A percentile compares a stretch with the other conserved stretches of the same genome.
Evolutionary conservation across 1,140 invertebrate species (phyloP).

Genomic region (Muscidifurax raptorellus): DNA sequence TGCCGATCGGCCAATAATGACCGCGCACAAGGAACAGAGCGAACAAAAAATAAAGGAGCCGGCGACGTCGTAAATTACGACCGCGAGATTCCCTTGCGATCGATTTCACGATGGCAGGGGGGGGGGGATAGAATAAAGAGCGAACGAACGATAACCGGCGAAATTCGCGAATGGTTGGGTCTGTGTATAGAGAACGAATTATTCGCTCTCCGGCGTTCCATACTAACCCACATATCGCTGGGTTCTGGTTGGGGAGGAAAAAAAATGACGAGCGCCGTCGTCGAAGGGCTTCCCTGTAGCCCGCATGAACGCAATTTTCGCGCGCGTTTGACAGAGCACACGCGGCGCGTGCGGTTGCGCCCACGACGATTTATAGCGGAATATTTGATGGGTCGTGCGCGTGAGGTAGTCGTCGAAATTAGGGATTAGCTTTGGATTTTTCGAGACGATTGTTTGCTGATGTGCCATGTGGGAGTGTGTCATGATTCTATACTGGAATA

Average conservation of each 20-base stretch:
- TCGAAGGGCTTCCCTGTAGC: conserved; percentile 28
- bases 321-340: conserved; percentile 10
- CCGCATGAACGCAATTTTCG: conserved; percentile 11
- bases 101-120: background rate
- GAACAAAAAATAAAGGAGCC: background rate
- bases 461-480: no score
- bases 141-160: background rate
- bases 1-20: conserved; percentile 44
- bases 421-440: background rate
- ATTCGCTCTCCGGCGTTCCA: conserved; percentile 45
- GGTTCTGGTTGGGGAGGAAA: background rate
- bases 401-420: background rate
- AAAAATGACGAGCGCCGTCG: conserved; percentile 20
- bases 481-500: no score
- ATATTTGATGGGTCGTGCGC: background rate
- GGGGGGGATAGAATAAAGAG: conserved; percentile 2
- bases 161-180: conserved; percentile 23
- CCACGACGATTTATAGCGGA: background rate
- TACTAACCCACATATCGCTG: conserved; percentile 48
- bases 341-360: background rate
- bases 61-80: conserved; percentile 9
- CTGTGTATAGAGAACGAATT: conserved; percentile 1
- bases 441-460: no score
- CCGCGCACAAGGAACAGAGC: background rate
- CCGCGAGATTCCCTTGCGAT: background rate